Evolutionary conservation across 2,113 vertebrate genomes (phyloP), one percentile per base, ranked within the genome.

Genomic region (Lonchura striata): DNA sequence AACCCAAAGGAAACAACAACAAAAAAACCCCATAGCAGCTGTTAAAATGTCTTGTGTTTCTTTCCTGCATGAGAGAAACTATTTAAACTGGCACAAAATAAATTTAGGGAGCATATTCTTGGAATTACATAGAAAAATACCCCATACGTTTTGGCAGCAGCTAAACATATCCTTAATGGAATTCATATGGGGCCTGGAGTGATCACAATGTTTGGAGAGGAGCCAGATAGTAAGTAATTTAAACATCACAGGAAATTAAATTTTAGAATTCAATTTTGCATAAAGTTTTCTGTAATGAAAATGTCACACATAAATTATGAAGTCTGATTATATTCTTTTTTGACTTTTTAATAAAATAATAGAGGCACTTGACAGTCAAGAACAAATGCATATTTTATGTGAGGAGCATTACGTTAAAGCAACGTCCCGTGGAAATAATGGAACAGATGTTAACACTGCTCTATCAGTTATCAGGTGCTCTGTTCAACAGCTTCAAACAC

Each of bases 191-290:
- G 98, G 98, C 98, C 98, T 97, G 98, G 96, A 98, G 98, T 98
- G 97, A 98, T 98, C 98, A 97, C 96, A 97, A 98, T 96, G 94
- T 98, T 98, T 99, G 99, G 99, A 99, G 97, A 98, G 96, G 96
- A 98, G 98, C 99, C 99, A 99, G 98, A 97, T 98, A 97, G 97
- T 98, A 98, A 98, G 98, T 98, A 98, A 99, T 99, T 99, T 99
- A 98, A 99, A 99, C 98, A 99, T 99, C 98, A 99, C 98, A 99
- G 98, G 98, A 99, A 99, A 99, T 99, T 99, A 99, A 99, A 99
- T 99, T 98, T 99, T 98, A 98, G 98, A 98, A 99, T 99, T 99
- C 98, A 98, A 99, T 99, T 99, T 99, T 98, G 98, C 98, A 98
- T 98, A 98, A 99, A 99, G 98, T 99, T 99, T 99, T 98, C 98